Conservation (phyloP, 2,888 invertebrate species). For the Automeris io region DNA sequence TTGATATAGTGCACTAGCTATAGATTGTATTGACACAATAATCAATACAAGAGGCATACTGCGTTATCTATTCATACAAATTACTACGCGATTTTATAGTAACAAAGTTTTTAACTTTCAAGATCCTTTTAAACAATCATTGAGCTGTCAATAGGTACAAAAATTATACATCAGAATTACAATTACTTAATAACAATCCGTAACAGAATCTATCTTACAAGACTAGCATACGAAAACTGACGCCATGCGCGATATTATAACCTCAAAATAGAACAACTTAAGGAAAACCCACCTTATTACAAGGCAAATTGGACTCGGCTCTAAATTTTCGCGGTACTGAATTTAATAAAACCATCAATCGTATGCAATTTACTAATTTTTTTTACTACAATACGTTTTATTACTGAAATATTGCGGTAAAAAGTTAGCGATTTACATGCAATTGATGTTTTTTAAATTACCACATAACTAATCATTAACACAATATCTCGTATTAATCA, state of each 20-base stretch:
- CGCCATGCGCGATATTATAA: conserved; percentile 22
- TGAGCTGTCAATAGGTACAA: conserved; percentile 61
- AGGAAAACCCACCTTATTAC: too few species aligned
- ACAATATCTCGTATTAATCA: too few species aligned
- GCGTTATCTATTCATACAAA: conserved; percentile 15
- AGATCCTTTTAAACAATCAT: conserved; percentile 20
- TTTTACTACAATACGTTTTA: too few species aligned
- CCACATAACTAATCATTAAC: too few species aligned
- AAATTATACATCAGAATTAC: conserved; percentile 44
- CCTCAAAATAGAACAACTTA: too few species aligned
- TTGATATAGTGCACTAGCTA: not conserved
- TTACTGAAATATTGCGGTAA: too few species aligned
- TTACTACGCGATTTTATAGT: conserved; percentile 20
- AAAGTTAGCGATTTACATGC: too few species aligned
- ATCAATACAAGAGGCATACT: conserved; percentile 3
- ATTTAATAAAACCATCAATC: too few species aligned
- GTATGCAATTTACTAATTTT: too few species aligned
- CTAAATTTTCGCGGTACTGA: too few species aligned
- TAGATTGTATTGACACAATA: not conserved
- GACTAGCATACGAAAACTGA: conserved; percentile 40
- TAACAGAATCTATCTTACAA: conserved; percentile 42
- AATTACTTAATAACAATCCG: conserved; percentile 47
- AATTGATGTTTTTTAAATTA: too few species aligned
- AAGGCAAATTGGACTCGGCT: too few species aligned
- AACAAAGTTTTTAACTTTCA: conserved; percentile 24